These are phyloP conservation scores for Oxygymnocypris stewartii DNA, from an alignment of 2,113 vertebrate species.

Conservation along the genomic window DNA sequence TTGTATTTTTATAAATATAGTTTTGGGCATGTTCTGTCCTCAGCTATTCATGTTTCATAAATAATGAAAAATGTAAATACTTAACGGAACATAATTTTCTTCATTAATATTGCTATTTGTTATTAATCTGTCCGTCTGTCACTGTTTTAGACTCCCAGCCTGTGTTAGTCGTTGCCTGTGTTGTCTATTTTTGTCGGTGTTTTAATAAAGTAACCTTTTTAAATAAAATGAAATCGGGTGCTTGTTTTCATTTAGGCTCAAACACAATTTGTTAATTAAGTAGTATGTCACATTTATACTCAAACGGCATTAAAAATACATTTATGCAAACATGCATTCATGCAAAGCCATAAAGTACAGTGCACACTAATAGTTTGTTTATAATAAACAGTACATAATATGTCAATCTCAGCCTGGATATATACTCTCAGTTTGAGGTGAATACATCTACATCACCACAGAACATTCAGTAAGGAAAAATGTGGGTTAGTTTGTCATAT, in stretches of 20 bases:
- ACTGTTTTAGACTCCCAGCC: slow-evolving; percentile 72
- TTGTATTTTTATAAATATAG: slow-evolving; percentile 65
- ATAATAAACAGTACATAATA: neutral
- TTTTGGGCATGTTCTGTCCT: slow-evolving; percentile 58
- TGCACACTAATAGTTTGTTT: neutral
- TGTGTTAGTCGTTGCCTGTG: slow-evolving; percentile 63
- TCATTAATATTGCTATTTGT: slow-evolving; percentile 74
- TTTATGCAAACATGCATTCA: neutral
- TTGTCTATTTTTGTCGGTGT: slow-evolving; percentile 79
- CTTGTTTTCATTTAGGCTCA: neutral
- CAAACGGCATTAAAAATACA: neutral
- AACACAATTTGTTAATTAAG: neutral
- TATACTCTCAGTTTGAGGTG: neutral
- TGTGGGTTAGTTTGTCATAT: neutral
- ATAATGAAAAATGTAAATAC: slow-evolving; percentile 74
- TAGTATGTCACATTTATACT: neutral
- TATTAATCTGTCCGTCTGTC: slow-evolving; percentile 66
- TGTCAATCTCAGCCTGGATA: neutral
- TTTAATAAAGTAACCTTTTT: slow-evolving; percentile 80
- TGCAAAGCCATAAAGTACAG: neutral
- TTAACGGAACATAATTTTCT: slow-evolving; percentile 71
- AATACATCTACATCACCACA: neutral
- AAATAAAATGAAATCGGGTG: neutral
- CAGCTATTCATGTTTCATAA: slow-evolving; percentile 59
- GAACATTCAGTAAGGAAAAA: neutral